Evolutionary conservation across 1,140 invertebrate genomes (phyloP), one percentile per base, ranked within the genome.

Genomic region (Mya arenaria): DNA sequence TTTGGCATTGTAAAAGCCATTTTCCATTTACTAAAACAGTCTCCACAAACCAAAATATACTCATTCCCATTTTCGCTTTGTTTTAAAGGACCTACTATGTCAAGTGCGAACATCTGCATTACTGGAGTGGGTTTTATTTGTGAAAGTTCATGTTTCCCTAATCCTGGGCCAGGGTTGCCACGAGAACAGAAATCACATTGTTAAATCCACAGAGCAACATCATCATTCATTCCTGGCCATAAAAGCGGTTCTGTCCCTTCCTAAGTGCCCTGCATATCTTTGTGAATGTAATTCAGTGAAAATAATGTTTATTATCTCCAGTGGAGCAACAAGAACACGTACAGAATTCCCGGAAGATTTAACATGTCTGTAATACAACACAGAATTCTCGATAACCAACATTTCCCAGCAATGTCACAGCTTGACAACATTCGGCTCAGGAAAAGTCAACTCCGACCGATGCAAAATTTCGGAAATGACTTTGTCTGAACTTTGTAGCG

Each of bases 11-110:
- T 71, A 52, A 83, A 84, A 15, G 85, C 85, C 62, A 86, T 84
- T 32, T 28, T 69, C 85, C 84, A 90, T 78, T 90, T 88, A 34
- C 84, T 86, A 37, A 85, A 87, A 79, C 87, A 84, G 55, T 87
- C 84, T 36, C 69, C 85, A 56, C 83, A 41, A 13, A 89, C 86
- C n/a, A 90, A 78, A 19, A 89, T 86, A 68, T 87, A 90, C 62
- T 87, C 78, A 86, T 90, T 90, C 10, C 83, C 84, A 37, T 83
- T 48, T 19, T 81, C 44, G 4, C 62, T 78, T 30, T 55, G 30
- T 19, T 62, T 71, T 15, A 81, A 37, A 15, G 85, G 78, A 30
- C 81, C 85, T 10, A 84, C 3, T 32, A 84, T 79, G 69, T 86
- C 85, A 37, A 84, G 23, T 1, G 72, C 72, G 15, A 84, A 71